Base-by-base conservation (phyloP, 2,888 invertebrate genomes). In the Phorcus lineatus region DNA sequence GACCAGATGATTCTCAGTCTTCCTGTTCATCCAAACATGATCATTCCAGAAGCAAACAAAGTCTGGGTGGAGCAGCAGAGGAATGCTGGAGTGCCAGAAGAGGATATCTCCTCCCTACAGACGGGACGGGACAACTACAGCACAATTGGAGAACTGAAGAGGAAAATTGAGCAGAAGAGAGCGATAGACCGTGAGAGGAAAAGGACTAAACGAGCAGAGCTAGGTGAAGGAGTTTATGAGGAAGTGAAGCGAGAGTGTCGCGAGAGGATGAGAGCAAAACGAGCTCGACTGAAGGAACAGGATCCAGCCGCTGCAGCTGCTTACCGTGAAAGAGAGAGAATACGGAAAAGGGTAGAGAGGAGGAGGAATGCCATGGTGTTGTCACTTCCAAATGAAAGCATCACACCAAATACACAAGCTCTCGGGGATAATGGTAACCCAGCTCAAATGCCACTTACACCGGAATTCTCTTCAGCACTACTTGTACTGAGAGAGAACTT, bases 241-340 rank as follows among this genome's bases (percentile, higher is more conserved):
- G 52, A 52, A 16, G 52, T 74, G 16, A 74, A 74, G 24, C n/a
- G 24, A 52, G 52, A 24, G 17, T 52, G 74, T 52, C 47, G 74
- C 16, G 74, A 74, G 24, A 74, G 52, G 24, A 74, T 74, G 74
- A 40, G 74, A 52, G 47, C n/a, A 11, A 74, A 52, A 24, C n/a
- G 74, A 74, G 52, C 47, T 52, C 74, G 52, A 11, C 74, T 74
- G 16, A 47, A 52, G n/a, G 74, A 74, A 28, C 24, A 28, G 19
- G 74, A 74, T 22, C 74, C 74, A 52, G 74, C 52, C 16, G 74
- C 74, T 19, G 74, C 74, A 74, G 74, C 74, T 22, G 24, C 52
- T n/a, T 40, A 74, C 24, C n/a, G 74, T 22, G 74, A 74, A 17
- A 74, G 52, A 17, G 47, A 74, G 53, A 52, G 52, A 9, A 40